Base-by-base conservation (phyloP, 2,888 invertebrate species). In the Synanthedon tipuliformis region DNA sequence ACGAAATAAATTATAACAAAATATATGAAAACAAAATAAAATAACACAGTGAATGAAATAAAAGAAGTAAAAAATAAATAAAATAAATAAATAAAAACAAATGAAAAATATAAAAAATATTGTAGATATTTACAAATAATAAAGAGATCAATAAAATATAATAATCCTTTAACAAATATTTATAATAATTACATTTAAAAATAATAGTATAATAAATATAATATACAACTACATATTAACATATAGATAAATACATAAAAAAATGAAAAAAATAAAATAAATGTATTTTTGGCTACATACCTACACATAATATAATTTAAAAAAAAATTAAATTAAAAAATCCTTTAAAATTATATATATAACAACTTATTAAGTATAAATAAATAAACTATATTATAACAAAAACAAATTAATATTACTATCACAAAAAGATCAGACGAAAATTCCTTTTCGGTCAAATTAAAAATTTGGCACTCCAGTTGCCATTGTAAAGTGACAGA, bases 391-490 rank as follows among this genome's bases (percentile, higher is more conserved):
- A 51, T 8, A 40, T 41, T 23, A 58, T 55, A 61, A 61, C 59
- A 60, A 56, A 54, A 58, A 58, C 48, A 53, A 52, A 60, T 41
- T 10, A 15, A 51, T 11, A 40, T 41, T 50, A 50, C 3, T 48
- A 53, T 53, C 48, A 51, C 27, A 53, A 51, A 54, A 51, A 41
- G 53, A 54, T 56, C 55, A 56, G 50, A 53, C 51, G 53, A 52
- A 68, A 58, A 61, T 68, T 75, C 78, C 79, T 79, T 80, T 80
- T 79, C 78, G 75, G 73, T 71, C 80, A 80, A 64, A 77, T 75
- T 75, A 73, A 59, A 34, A 52, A 50, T 11, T 23, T 18, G 49
- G 23, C 16, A 13, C 49, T 49, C 49, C 15, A 59, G 54, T 45
- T 49, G 57, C 58, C 41, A 66, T 66, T 16, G 5, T 50, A 76